Base-by-base conservation (phyloP, 2,888 invertebrate species). In the Neoitamus cyanurus region DNA sequence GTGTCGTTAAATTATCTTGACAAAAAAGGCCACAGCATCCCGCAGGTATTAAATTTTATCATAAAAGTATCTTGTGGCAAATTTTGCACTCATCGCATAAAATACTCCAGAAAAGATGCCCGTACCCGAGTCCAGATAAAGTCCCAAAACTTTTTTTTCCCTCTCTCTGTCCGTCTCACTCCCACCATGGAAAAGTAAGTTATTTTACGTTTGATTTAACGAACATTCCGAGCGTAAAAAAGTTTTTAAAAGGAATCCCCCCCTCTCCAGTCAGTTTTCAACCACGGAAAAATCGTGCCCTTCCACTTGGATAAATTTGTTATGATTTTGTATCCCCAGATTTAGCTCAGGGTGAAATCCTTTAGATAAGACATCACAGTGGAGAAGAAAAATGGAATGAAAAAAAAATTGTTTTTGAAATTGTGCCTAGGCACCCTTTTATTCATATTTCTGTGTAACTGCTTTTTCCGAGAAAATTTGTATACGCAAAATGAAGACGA, bases 171-270 rank as follows among this genome's bases (percentile, higher is more conserved):
- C 48, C 7, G 2, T 48, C 48, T 15, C 48, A 4, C n/a, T 48
- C 13, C 20, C 20, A 15, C 25, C 9, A 13, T 70, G 11, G 34
- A 70, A n/a, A 48, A 78, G 78, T 58, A 78, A 78, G 78, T 78
- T 58, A 78, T 78, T 78, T 78, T 78, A 78, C 78, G 78, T 78
- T 48, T 78, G 78, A 78, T 78, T 78, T 78, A 78, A 48, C 78
- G 48, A 78, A 20, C 48, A 48, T 48, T 48, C 31, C 48, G 48
- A 78, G 78, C 78, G 78, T 78, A 58, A 78, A 78, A 78, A 58
- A 42, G 42, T 75, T 75, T 78, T 37, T 31, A 78, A 78, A 73
- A 48, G 42, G 58, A 25, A 25, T 9, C 42, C 25, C 42, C 42
- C n/a, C n/a, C n/a, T n/a, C n/a, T n/a, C n/a, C 75, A 78, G 42